Evolutionary conservation across 2,888 invertebrate species (phyloP).

Genomic region (Morpho deidamia): DNA sequence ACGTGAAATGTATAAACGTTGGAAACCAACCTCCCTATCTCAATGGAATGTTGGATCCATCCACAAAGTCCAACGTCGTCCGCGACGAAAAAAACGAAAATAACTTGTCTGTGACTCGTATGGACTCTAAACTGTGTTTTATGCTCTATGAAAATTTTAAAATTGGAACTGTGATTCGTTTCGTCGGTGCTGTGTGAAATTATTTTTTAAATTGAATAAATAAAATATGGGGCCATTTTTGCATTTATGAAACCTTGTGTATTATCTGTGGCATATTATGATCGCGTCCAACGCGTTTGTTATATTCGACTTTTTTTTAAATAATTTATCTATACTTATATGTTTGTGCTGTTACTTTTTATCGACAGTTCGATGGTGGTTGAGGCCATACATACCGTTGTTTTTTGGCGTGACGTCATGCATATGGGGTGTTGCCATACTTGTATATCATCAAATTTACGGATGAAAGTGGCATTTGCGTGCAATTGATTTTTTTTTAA

Average conservation of each 20-base stretch:
- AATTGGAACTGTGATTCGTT: conserved; percentile 66
- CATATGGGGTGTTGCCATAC: conserved; percentile 86
- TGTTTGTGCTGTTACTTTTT: conserved; percentile 46
- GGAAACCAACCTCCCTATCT: conserved; percentile 45
- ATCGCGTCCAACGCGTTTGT: conserved; percentile 49
- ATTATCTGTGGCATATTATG: conserved; percentile 48
- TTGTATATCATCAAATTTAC: conserved; percentile 66
- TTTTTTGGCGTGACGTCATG: conserved; percentile 94
- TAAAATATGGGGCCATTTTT: conserved; percentile 31
- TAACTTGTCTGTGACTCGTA: conserved; percentile 40
- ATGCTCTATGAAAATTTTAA: conserved; percentile 35
- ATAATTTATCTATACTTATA: conserved; percentile 29
- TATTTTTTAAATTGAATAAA: conserved; percentile 17
- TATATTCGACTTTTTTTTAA: conserved; percentile 30
- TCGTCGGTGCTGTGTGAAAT: conserved; percentile 27
- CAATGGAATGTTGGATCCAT: conserved; percentile 65
- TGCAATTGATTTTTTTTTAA: not conserved
- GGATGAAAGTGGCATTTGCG: conserved; percentile 36
- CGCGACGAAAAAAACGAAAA: conserved; percentile 78
- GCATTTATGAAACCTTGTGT: conserved; percentile 32
- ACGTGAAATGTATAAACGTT: conserved; percentile 41
- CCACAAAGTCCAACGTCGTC: conserved; percentile 75
- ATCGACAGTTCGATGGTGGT: conserved; percentile 76
- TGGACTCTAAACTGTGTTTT: conserved; percentile 36
- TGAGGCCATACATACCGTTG: conserved; percentile 84